Conservation (phyloP, 2,888 invertebrate genomes). For the Dugesia japonica region DNA sequence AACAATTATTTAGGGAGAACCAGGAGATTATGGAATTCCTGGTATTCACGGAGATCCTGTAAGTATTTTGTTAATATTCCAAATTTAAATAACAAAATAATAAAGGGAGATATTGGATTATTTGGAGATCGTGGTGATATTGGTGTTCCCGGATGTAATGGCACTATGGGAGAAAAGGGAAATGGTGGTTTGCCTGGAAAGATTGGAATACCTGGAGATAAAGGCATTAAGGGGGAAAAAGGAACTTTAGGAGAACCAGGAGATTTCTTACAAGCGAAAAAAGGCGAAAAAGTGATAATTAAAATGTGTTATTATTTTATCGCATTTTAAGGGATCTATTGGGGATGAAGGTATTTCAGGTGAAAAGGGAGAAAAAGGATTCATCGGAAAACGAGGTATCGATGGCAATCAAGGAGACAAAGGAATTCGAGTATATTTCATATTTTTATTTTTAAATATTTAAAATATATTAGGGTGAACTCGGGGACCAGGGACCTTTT, state of each 20-base stretch:
- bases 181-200: neutral
- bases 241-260: neutral
- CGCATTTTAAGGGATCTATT: neutral
- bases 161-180: neutral
- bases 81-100: too few species aligned
- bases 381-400: neutral
- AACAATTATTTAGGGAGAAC: neutral
- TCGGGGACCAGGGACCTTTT: neutral
- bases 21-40: conserved; percentile 15
- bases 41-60: neutral
- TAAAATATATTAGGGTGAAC: neutral
- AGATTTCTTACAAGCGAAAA: neutral
- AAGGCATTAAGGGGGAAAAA: neutral
- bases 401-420: neutral
- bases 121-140: neutral
- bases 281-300: neutral
- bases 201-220: neutral
- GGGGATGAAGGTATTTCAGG: neutral
- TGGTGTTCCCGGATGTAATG: neutral
- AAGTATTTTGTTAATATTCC: too few species aligned
- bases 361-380: neutral
- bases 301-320: too few species aligned
- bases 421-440: neutral
- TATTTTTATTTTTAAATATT: neutral
- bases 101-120: neutral